These are phyloP conservation scores for Raja brachyura DNA, from an alignment of 2,113 vertebrate species.

Conservation along the genomic window DNA sequence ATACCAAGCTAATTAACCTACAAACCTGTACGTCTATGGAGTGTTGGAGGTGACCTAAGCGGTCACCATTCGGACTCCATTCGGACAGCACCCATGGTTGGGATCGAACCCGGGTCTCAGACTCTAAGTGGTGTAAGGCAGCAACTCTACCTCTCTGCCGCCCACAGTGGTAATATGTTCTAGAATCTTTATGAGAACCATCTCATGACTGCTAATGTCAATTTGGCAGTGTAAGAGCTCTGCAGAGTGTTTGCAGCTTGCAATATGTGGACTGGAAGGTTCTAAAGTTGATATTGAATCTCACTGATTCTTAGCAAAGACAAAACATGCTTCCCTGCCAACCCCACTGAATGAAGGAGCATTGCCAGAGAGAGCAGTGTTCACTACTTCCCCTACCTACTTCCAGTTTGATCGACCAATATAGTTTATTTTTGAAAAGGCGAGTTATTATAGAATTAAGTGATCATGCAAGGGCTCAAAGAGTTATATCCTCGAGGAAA, in stretches of 20 bases:
- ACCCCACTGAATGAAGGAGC: background rate
- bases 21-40: too few species aligned
- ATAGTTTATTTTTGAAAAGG: background rate
- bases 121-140: too few species aligned
- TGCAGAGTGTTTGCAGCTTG: background rate
- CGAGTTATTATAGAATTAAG: background rate
- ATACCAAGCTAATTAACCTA: too few species aligned
- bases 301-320: background rate
- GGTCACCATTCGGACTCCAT: too few species aligned
- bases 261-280: background rate
- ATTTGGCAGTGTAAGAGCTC: background rate
- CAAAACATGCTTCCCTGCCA: background rate
- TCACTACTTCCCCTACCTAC: background rate
- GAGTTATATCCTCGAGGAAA: background rate
- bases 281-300: background rate
- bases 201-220: background rate
- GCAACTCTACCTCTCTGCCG: too few species aligned
- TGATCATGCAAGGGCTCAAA: background rate
- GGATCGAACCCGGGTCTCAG: too few species aligned
- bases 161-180: background rate
- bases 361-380: background rate
- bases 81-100: too few species aligned
- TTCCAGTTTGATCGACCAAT: background rate
- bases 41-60: too few species aligned
- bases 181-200: background rate